Evolutionary conservation across 2,113 vertebrate species (phyloP).

Genomic region (Dunckerocampus dactyliophorus): DNA sequence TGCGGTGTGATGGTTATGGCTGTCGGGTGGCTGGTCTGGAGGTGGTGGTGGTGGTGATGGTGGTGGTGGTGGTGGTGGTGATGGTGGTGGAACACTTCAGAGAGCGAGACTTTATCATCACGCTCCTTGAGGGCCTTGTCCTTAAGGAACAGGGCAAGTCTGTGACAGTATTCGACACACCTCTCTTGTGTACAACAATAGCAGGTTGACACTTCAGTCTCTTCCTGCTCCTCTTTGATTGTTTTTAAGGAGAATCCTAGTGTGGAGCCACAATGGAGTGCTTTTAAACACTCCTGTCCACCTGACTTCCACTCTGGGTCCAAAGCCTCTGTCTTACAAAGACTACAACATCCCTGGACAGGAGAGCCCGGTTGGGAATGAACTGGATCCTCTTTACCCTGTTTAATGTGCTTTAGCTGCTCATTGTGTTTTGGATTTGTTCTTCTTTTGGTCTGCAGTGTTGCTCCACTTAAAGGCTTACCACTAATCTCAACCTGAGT

Average conservation of each 20-base stretch:
- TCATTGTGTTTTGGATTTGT: slow-evolving; percentile 50
- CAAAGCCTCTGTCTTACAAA: slow-evolving; percentile 76
- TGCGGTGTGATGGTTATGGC: slow-evolving; percentile 67
- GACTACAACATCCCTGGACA: slow-evolving; percentile 73
- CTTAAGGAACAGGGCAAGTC: slow-evolving; percentile 88
- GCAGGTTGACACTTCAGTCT: slow-evolving; percentile 73
- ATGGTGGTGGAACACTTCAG: slow-evolving; percentile 79
- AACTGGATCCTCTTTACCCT: slow-evolving; percentile 36
- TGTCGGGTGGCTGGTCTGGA: slow-evolving; percentile 65
- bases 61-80: slow-evolving; percentile 66
- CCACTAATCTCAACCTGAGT: slow-evolving; percentile 69
- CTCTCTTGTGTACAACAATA: slow-evolving; percentile 79
- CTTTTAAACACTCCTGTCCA: slow-evolving; percentile 54
- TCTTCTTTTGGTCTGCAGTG: slow-evolving; percentile 47
- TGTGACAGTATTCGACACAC: slow-evolving; percentile 81
- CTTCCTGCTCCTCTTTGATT: slow-evolving; percentile 74
- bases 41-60: slow-evolving; percentile 68
- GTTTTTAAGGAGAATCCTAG: slow-evolving; percentile 68
- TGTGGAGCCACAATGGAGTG: slow-evolving; percentile 58
- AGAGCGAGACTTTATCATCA: slow-evolving; percentile 61
- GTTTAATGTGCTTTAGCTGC: slow-evolving; percentile 57
- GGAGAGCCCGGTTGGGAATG: slow-evolving; percentile 37
- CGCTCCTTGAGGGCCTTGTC: slow-evolving; percentile 70
- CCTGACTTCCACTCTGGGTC: slow-evolving; percentile 56
- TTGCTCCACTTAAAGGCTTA: slow-evolving; percentile 50